Evolutionary conservation across 2,888 invertebrate genomes (phyloP), one percentile per base, ranked within the genome.

Genomic region (Drosophila niveifrons): DNA sequence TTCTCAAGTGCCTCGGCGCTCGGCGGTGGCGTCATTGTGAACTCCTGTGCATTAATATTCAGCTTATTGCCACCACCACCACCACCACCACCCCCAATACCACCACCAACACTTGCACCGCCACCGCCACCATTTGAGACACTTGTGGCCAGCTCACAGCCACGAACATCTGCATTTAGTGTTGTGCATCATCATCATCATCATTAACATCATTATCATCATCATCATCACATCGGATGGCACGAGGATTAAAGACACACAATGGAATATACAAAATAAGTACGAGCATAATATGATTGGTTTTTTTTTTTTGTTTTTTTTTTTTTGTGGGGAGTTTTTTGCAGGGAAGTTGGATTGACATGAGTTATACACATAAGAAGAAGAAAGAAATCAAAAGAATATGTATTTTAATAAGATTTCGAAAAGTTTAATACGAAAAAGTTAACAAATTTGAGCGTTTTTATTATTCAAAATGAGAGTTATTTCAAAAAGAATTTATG

Each of bases 11-110:
- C 73, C 80, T 90, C 89, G 78, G 83, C 84, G 36, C 36, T 36
- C 36, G 36, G 36, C 81, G 90, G 80, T 78, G 87, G 73, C 69
- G 78, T 72, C 96, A 96, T 96, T 89, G 96, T 96, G 93, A 97
- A 97, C 94, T 97, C 97, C 94, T 97, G 97, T 69, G 97, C 97
- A 93, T 97, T 96, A 78, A 96, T 97, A 93, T 97, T 97, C 85
- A 97, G 94, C 93, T 95, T 95, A 91, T 95, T 95, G 88, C 72
- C 75, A 86, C 76, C 94, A 93, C 94, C 94, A 67, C 46, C 65
- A 59, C 64, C 62, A 61, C n/a, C 67, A 59, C 55, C 63, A 64
- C 48, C 81, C 68, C 56, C 64, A 64, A 15, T 58, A 57, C 46
- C 72, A 63, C 47, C 52, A 67, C 52, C 66, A 66, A 29, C 51